Evolutionary conservation across 2,797 vertebrate genomes (phyloP).

Genomic region (Brachymystax lenok): DNA sequence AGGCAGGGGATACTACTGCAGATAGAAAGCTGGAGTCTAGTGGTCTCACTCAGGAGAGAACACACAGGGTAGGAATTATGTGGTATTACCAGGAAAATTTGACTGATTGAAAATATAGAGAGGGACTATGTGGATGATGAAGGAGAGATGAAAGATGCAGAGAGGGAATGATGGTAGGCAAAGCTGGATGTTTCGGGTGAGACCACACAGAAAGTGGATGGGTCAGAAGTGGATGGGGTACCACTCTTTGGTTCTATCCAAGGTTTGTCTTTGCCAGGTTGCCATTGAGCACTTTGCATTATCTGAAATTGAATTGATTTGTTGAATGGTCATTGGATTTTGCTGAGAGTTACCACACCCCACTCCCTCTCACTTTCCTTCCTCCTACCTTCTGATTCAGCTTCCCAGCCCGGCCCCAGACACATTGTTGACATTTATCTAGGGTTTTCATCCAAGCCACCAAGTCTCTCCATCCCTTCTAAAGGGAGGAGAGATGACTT

Average conservation of each 20-base stretch:
- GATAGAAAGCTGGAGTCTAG: not conserved
- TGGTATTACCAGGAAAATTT: not conserved
- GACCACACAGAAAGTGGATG: not conserved
- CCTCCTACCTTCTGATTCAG: too few relatives aligned
- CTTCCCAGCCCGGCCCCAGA: not conserved
- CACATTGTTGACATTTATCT: not conserved
- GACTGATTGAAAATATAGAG: not conserved
- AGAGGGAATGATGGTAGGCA: not conserved
- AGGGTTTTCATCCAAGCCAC: not conserved
- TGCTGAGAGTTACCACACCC: too few relatives aligned
- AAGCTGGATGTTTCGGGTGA: not conserved
- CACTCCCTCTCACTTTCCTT: too few relatives aligned
- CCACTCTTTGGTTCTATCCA: too few relatives aligned
- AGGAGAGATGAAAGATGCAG: not conserved
- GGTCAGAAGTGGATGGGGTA: too few relatives aligned
- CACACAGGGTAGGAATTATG: not conserved
- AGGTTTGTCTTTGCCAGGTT: too few relatives aligned
- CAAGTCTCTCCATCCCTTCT: conserved; percentile 20
- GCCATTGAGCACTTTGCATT: too few relatives aligned
- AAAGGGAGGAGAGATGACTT: too few relatives aligned
- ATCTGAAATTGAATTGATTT: too few relatives aligned
- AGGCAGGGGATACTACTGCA: too few relatives aligned
- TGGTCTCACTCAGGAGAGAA: not conserved
- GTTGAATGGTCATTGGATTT: too few relatives aligned
- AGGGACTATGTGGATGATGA: not conserved